Base-by-base conservation (phyloP, 2,888 invertebrate species). In the Lithophane leautieri region DNA sequence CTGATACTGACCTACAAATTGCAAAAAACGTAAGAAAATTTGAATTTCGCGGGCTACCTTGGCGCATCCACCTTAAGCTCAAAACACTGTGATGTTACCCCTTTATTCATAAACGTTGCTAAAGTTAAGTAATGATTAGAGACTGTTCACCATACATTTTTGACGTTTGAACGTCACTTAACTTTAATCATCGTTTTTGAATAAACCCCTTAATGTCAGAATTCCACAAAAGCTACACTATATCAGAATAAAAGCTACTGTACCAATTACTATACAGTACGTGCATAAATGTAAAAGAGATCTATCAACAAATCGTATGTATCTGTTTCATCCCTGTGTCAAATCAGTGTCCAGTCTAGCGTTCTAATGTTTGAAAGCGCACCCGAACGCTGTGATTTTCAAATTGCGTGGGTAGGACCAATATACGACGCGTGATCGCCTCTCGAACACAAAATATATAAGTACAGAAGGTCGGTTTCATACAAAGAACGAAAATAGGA, bases 391-490 rank as follows among this genome's bases (percentile, higher is more conserved):
- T 76, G 86, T 83, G 83, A 86, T 90, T 92, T 91, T 88, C 84
- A 82, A 91, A 89, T 92, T 85, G 92, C 91, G 90, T 91, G 90
- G 88, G 88, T 86, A 89, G 87, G 88, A 88, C 92, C 92, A 94
- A 94, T 94, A 94, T 92, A 91, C 47, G 63, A 34, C 44, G 54
- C 47, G 47, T 56, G 16, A 61, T 56, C 82, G 83, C 86, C 87
- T 79, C 78, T 34, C 34, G 12, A 44, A 19, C 12, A 42, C 42
- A 8, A 7, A 34, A 70, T 8, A 60, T 4, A 52, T 52, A 22
- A 0, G 0, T 16, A 0, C 71, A 76, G 50, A 79, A 79, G 60
- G 52, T 0, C 2, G 3, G 4, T 6, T 34, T 1, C 14, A 9
- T 16, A 14, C 1, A n/a, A 34, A 3, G 6, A 34, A 34, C 12